Conservation (phyloP, 2,113 vertebrate genomes). For the Peromyscus leucopus region DNA sequence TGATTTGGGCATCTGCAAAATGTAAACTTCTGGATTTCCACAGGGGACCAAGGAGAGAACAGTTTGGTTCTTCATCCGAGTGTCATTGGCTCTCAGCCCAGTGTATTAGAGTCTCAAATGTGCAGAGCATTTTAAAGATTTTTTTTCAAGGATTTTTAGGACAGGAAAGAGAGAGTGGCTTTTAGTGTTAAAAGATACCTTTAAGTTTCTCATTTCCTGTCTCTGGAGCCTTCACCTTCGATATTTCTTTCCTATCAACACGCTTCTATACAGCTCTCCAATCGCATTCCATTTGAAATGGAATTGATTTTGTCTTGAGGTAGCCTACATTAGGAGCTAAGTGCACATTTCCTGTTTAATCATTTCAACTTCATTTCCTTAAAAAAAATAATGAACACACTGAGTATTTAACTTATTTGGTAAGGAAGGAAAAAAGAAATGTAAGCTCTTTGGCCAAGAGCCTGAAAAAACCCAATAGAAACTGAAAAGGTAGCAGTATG, state of each 20-base stretch:
- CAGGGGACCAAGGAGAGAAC: constrained; percentile 17
- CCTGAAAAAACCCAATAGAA: constrained; percentile 60
- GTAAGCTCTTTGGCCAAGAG: constrained; percentile 56
- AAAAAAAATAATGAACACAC: constrained; percentile 71
- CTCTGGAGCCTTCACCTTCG: constrained; percentile 72
- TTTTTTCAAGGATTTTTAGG: constrained; percentile 64
- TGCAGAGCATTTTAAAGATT: constrained; percentile 68
- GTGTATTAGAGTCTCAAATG: constrained; percentile 57
- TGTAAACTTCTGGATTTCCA: constrained; percentile 50
- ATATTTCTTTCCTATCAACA: constrained; percentile 80
- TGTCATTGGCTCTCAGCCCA: constrained; percentile 46
- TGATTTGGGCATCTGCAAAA: constrained; percentile 19
- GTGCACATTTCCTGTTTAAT: constrained; percentile 82
- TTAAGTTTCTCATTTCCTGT: constrained; percentile 80
- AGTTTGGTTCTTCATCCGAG: constrained; percentile 34
- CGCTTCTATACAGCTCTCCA: constrained; percentile 77
- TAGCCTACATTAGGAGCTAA: constrained; percentile 79
- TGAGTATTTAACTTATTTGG: constrained; percentile 72
- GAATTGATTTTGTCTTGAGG: constrained; percentile 83
- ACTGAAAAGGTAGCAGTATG: constrained; percentile 46
- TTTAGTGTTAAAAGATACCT: constrained; percentile 73
- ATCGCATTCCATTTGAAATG: constrained; percentile 76
- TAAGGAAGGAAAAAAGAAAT: neutral
- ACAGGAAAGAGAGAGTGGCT: constrained; percentile 69
- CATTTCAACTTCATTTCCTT: constrained; percentile 78